These are phyloP conservation scores for Caenorhabditis becei DNA, from an alignment of 2,888 invertebrate species.

Conservation along the genomic window DNA sequence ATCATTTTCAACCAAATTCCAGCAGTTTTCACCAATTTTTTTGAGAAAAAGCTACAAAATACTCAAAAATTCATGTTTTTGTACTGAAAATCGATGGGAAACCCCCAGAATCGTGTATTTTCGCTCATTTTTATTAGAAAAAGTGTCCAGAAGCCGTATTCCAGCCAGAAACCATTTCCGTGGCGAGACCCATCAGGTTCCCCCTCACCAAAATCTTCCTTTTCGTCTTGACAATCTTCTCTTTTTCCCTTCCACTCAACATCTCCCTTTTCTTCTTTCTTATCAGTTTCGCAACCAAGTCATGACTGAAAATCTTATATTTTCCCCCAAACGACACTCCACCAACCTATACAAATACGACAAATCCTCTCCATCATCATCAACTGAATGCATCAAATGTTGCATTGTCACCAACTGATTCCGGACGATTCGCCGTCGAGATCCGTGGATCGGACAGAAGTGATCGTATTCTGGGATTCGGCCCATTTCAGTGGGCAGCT, in stretches of 20 bases:
- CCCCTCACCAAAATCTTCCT: conserved; percentile 71
- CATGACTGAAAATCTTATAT: conserved; percentile 69
- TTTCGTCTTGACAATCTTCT: conserved; percentile 70
- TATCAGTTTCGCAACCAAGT: conserved; percentile 75
- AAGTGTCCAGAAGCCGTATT: too few relatives aligned
- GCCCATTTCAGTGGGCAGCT: conserved; percentile 57
- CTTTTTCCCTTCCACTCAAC: conserved; percentile 56
- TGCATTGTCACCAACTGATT: conserved; percentile 69
- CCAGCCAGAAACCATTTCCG: too few relatives aligned
- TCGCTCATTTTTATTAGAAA: too few relatives aligned
- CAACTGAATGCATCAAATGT: conserved; percentile 71
- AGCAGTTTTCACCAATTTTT: too few relatives aligned
- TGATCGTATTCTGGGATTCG: conserved; percentile 78
- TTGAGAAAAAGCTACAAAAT: too few relatives aligned
- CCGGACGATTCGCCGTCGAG: conserved; percentile 67
- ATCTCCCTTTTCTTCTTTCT: conserved; percentile 69
- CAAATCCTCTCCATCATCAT: conserved; percentile 55
- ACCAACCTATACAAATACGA: conserved; percentile 61
- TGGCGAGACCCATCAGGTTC: too few relatives aligned
- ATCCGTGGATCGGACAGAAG: conserved; percentile 80
- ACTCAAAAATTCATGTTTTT: too few relatives aligned
- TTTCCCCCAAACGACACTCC: background rate
- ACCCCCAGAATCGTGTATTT: too few relatives aligned
- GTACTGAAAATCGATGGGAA: too few relatives aligned
- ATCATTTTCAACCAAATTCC: too few relatives aligned